Evolutionary conservation across 1,140 invertebrate genomes (phyloP).

Genomic region (Globodera rostochiensis): DNA sequence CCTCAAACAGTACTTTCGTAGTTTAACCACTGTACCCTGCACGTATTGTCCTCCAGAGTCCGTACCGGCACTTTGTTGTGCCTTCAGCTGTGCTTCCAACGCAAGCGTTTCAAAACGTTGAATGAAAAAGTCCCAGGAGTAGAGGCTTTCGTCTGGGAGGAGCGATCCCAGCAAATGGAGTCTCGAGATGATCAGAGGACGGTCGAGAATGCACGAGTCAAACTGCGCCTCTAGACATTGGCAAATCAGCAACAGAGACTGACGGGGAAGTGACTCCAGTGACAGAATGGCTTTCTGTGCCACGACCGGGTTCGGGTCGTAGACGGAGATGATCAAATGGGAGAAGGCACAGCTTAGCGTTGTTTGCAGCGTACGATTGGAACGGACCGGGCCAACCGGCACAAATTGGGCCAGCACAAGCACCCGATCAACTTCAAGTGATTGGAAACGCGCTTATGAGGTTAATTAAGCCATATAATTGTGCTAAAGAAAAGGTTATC

Average conservation of each 20-base stretch:
- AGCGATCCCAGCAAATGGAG: constrained; percentile 91
- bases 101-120: constrained; percentile 93
- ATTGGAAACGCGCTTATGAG: background rate
- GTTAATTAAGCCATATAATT: too few relatives aligned
- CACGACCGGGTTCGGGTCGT: constrained; percentile 90
- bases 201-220: constrained; percentile 84
- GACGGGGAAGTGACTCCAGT: constrained; percentile 88
- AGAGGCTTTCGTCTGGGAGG: constrained; percentile 80
- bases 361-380: constrained; percentile 83
- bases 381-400: constrained; percentile 82
- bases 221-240: constrained; percentile 70
- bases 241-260: constrained; percentile 68
- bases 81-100: constrained; percentile 87
- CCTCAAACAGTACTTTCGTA: background rate
- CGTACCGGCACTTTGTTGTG: constrained; percentile 76
- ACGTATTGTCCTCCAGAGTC: constrained; percentile 69
- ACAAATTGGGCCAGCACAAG: constrained; percentile 69
- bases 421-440: constrained; percentile 54
- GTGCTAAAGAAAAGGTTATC: background rate
- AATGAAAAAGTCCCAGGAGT: constrained; percentile 94
- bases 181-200: constrained; percentile 93
- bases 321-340: constrained; percentile 90
- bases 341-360: constrained; percentile 93
- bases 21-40: constrained; percentile 72
- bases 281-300: constrained; percentile 89